A percentile compares a stretch with the other conserved stretches of the same genome.
Evolutionary conservation across 2,888 invertebrate genomes (phyloP).

Genomic region (Coecobrya sp.): DNA sequence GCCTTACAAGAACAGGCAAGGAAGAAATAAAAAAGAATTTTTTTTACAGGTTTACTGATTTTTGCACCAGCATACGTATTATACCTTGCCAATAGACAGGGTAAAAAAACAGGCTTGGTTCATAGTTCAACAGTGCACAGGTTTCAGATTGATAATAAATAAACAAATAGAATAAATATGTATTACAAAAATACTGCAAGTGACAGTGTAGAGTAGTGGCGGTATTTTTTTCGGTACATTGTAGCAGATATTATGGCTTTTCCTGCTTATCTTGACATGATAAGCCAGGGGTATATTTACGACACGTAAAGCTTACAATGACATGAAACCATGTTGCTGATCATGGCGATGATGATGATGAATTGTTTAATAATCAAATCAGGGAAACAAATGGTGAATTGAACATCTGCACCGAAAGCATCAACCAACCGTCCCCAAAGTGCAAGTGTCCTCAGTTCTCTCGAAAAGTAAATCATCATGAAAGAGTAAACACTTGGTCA

Average conservation of each 20-base stretch:
- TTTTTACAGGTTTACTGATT: not conserved
- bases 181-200: not conserved
- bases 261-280: slow-evolving; percentile 31
- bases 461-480: not conserved
- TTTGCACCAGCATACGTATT: not conserved
- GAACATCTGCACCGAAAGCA: slow-evolving; percentile 63
- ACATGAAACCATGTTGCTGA: not conserved
- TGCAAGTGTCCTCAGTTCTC: slow-evolving; percentile 47
- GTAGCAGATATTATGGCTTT: not conserved
- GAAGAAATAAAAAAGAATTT: too few species aligned
- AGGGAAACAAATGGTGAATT: slow-evolving; percentile 13
- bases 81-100: not conserved
- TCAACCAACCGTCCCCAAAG: slow-evolving; percentile 12
- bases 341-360: not conserved
- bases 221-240: not conserved
- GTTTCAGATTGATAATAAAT: slow-evolving; percentile 28
- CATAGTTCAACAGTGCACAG: not conserved
- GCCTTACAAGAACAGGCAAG: not conserved
- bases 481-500: slow-evolving; percentile 58
- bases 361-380: slow-evolving; percentile 34
- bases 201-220: not conserved
- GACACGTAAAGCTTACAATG: not conserved
- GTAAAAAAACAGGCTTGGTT: slow-evolving; percentile 11
- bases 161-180: not conserved
- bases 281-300: not conserved